Base-by-base conservation (phyloP, 2,888 invertebrate genomes). In the Nomada lathburiana region DNA sequence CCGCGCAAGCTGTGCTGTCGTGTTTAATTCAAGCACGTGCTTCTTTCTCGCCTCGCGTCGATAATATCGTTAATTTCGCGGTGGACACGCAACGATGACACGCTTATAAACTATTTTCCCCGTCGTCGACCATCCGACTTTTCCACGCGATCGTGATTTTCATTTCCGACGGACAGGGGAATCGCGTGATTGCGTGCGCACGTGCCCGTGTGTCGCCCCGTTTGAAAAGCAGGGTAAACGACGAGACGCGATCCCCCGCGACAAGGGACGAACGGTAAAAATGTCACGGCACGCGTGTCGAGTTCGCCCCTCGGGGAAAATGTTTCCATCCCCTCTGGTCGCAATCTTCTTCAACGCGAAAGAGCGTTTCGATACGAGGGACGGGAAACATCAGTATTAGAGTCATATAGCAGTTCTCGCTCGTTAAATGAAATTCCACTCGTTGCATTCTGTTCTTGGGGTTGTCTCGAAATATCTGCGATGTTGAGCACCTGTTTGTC, bases 111-210 rank as follows among this genome's bases (percentile, higher is more conserved):
- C 70, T 44, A 52, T 83, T 82, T 68, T 18, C 64, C 64, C 57
- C 70, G 79, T 73, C 73, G 47, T 50, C 67, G 70, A 20, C 23
- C 53, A 72, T 65, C 75, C 59, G 36, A 64, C 44, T 79, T 78
- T 84, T 82, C 76, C 84, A 72, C 83, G 76, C 83, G 75, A 79
- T 79, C 88, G 80, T 86, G 90, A 90, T 90, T 90, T 36, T 90
- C 84, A 78, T 86, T 88, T 89, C 86, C 84, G 80, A 74, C 80
- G 73, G 84, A 88, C 87, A 89, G 87, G 86, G 80, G 76, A 85
- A 84, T 89, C 85, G 88, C 88, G 87, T 91, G 91, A 90, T 91
- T 87, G 88, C 89, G 88, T 90, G 91, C 76, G 80, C 73, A 29
- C 78, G 63, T 52, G 75, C 16, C 29, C n/a, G 26, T 47, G 20